These are phyloP conservation scores for Melieria picta DNA, from an alignment of 2,888 invertebrate genomes.

Conservation along the genomic window DNA sequence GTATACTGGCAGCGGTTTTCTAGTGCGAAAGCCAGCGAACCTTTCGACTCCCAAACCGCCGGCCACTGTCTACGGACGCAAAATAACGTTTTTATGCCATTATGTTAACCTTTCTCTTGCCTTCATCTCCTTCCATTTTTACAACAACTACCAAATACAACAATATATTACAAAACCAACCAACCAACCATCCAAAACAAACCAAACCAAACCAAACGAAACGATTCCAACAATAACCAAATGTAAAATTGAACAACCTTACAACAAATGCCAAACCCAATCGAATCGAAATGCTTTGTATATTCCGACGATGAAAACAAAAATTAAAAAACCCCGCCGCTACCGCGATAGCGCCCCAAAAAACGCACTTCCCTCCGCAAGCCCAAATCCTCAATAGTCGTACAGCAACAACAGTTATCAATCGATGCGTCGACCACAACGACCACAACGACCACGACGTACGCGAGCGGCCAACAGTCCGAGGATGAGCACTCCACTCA, in stretches of 20 bases:
- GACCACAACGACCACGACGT: conserved; percentile 44
- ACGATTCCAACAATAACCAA: too few species aligned
- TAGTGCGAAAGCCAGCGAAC: too few species aligned
- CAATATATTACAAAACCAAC: conserved; percentile 7
- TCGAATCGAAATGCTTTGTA: too few species aligned
- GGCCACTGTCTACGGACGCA: too few species aligned
- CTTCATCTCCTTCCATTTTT: conserved; percentile 8
- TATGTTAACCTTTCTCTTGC: conserved; percentile 21
- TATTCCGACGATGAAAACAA: too few species aligned
- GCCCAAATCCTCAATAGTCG: conserved; percentile 55
- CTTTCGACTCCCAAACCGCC: too few species aligned
- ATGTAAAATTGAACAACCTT: too few species aligned
- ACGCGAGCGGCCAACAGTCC: conserved; percentile 39
- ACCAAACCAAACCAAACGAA: too few species aligned
- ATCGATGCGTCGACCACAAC: conserved; percentile 46
- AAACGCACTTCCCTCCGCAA: conserved; percentile 61
- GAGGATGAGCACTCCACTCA: conserved; percentile 57
- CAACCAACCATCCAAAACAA: too few species aligned
- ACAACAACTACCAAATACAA: conserved; percentile 30
- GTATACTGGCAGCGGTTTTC: too few species aligned
- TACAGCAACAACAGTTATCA: conserved; percentile 60
- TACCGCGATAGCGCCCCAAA: conserved; percentile 55
- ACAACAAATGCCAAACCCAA: too few species aligned
- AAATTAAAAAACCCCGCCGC: background rate
- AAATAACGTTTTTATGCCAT: conserved; percentile 14